Conservation (phyloP, 2,113 vertebrate species). For the Hyaena hyaena region DNA sequence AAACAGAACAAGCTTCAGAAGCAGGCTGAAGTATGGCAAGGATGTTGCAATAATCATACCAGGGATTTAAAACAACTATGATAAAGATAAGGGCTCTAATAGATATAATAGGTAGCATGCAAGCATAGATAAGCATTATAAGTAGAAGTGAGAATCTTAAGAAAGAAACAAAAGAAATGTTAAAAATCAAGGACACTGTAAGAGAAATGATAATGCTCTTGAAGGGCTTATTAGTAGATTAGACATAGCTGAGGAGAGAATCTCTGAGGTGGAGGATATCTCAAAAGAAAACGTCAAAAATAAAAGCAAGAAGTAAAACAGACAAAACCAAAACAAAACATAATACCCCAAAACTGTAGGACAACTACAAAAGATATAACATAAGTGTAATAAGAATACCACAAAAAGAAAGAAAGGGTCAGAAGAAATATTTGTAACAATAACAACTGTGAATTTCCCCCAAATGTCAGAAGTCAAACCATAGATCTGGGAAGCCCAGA, state of each 20-base stretch:
- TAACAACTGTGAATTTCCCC: background rate
- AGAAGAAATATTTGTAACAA: background rate
- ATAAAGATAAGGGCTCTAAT: background rate
- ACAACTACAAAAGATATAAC: background rate
- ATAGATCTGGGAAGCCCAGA: background rate
- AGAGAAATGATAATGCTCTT: background rate
- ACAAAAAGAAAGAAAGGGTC: background rate
- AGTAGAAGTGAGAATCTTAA: background rate
- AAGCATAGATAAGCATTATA: background rate
- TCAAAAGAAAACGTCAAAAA: background rate
- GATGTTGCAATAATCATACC: background rate
- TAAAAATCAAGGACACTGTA: background rate
- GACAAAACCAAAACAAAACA: background rate
- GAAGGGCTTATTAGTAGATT: background rate
- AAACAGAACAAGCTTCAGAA: background rate
- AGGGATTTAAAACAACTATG: background rate
- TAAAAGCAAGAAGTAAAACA: background rate
- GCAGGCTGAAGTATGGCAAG: background rate
- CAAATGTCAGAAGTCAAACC: background rate
- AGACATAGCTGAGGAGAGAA: background rate
- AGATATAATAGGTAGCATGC: background rate
- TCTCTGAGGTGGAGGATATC: background rate
- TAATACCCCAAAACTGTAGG: background rate
- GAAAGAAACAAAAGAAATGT: background rate
- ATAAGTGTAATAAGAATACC: background rate